Evolutionary conservation across 2,888 invertebrate species (phyloP), one percentile per base, ranked within the genome.

Genomic region (Ophraella communa): DNA sequence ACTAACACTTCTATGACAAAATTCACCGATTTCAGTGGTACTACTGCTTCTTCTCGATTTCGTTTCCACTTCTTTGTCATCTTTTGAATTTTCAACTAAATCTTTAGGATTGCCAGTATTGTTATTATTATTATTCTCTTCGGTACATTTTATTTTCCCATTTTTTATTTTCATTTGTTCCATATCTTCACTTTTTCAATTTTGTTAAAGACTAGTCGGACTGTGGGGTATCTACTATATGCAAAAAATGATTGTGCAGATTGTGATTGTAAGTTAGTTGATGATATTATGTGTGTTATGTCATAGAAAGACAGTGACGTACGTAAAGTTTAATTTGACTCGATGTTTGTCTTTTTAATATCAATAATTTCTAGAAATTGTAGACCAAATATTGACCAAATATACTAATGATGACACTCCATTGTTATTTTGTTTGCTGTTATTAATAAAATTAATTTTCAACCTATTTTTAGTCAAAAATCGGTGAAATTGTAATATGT

Each of bases 211-310:
- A 14, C 49, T 27, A 17, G 49, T 27, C 17, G 24, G 49, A 17
- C 27, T 49, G 24, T 14, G 27, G 2, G 49, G 27, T 10, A n/a
- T n/a, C n/a, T 17, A 24, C 49, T 49, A 49, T 49, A 24, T 49
- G 14, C 49, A 14, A 24, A 49, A 49, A 49, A 24, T 49, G 27
- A 49, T 49, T 49, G 49, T 27, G 49, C 49, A 49, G 49, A 49
- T 49, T 49, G 23, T 11, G n/a, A n/a, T n/a, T n/a, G n/a, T n/a
- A n/a, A n/a, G n/a, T n/a, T n/a, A n/a, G 20, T 47, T 47, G 47
- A 47, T 47, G 47, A 24, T n/a, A n/a, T n/a, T n/a, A 47, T 4
- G 21, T 47, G 27, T 49, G 49, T 49, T 49, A 49, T 49, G 49
- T 49, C 49, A 49, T 24, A 49, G 49, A 27, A 21, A 21, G 21